Evolutionary conservation across 2,797 vertebrate genomes (phyloP), one percentile per base, ranked within the genome.

Genomic region (Columba guinea): DNA sequence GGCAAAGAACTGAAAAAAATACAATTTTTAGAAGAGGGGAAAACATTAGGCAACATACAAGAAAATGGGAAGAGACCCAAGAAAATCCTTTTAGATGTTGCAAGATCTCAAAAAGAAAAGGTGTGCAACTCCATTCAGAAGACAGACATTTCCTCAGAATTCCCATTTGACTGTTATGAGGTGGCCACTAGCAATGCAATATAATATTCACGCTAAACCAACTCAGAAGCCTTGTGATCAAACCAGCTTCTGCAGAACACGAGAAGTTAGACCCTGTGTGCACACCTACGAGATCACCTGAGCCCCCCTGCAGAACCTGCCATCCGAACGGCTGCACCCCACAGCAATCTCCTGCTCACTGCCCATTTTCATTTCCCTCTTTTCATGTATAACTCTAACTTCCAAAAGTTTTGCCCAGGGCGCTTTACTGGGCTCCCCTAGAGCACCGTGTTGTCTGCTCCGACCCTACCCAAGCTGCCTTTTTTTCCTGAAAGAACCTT

Each of bases 201-300:
- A 6, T 3, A 51, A 44, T 30, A 51, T 35, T 53, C 17, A 49
- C 19, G 35, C 11, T 11, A 41, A 93, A 49, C 8, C 49, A 53
- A 0, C 6, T 16, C 3, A 2, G 28, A 3, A 18, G 19, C 35
- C 60, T 15, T 32, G 48, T 12, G 44, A 84, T 35, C 41, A 83
- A 49, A 70, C 3, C 53, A 44, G 58, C 34, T 62, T 8, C 24
- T 21, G 41, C 9, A 68, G 28, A 53, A n/a, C 24, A 39, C 0
- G 2, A 68, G 11, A 60, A 49, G 27, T 9, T 18, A 39, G 9
- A 21, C 19, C 30, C 70, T 28, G 2, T 0, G 7, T 7, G 35
- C 9, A 14, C 1, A 7, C 6, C 48, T n/a, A 4, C 2, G 30
- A 5, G 7, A n/a, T 7, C 52, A 7, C 0, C 34, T 3, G 22